Conservation (phyloP, 1,140 invertebrate species). For the Asobara japonica region DNA sequence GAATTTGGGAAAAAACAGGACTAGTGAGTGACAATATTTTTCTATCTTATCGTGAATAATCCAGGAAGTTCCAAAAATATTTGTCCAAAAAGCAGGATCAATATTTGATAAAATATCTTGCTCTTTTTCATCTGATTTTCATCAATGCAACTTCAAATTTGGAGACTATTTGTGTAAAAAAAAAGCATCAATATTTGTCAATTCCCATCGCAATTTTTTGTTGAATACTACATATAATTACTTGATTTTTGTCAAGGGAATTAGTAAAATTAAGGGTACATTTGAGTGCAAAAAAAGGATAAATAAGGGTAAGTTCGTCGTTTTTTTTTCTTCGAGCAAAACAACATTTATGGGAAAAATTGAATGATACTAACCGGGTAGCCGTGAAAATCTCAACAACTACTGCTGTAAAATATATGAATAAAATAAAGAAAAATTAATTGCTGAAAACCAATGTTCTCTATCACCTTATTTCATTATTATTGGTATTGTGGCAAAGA, state of each 20-base stretch:
- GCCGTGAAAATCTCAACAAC: background rate
- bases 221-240: background rate
- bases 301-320: background rate
- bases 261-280: background rate
- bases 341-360: background rate
- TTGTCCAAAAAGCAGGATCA: no score
- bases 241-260: background rate
- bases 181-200: no score
- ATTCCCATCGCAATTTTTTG: background rate
- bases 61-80: no score
- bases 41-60: no score
- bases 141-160: no score
- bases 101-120: no score
- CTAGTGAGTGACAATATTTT: no score
- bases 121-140: no score
- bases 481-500: background rate
- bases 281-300: background rate
- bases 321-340: background rate
- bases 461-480: conserved; percentile 2
- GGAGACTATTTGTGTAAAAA: no score
- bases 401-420: conserved; percentile 3
- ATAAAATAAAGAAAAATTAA: conserved; percentile 2
- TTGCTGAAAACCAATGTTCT: background rate
- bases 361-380: background rate
- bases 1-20: no score